Conservation (phyloP, 92 coral and sea anemone genomes). For the Siderastrea siderea region DNA sequence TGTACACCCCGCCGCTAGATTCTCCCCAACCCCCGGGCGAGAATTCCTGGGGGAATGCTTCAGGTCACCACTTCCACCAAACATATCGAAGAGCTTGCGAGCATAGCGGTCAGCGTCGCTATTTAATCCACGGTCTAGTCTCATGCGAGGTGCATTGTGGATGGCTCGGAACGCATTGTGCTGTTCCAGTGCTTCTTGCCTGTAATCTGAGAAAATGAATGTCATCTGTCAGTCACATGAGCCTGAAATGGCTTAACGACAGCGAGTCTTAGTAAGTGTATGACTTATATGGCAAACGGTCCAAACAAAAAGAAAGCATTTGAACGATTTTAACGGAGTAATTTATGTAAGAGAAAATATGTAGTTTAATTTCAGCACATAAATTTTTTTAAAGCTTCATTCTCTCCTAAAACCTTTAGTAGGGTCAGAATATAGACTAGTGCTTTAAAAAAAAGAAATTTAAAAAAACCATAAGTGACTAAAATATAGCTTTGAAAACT, state of each 20-base stretch:
- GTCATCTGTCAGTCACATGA: constrained; percentile 6
- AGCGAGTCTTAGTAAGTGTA: too few species aligned
- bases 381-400: too few species aligned
- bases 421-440: too few species aligned
- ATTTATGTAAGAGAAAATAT: too few species aligned
- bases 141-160: constrained; percentile 55
- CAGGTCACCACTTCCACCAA: not conserved
- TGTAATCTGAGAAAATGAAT: constrained; percentile 29
- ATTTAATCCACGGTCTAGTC: constrained; percentile 20
- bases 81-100: constrained; percentile 21
- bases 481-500: too few species aligned
- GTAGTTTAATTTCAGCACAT: too few species aligned
- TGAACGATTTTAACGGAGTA: too few species aligned
- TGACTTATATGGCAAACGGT: too few species aligned
- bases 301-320: too few species aligned
- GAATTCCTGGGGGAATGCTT: constrained; percentile 38
- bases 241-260: not conserved
- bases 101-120: constrained; percentile 54
- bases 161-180: constrained; percentile 55
- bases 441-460: too few species aligned
- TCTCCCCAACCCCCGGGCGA: constrained; percentile 67
- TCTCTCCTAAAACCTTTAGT: too few species aligned
- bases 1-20: constrained; percentile 61
- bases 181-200: constrained; percentile 35
- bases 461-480: too few species aligned